phyloP scores from a whole-genome alignment of 23 tunicate species.

The Clavelina lepadiformis region DNA sequence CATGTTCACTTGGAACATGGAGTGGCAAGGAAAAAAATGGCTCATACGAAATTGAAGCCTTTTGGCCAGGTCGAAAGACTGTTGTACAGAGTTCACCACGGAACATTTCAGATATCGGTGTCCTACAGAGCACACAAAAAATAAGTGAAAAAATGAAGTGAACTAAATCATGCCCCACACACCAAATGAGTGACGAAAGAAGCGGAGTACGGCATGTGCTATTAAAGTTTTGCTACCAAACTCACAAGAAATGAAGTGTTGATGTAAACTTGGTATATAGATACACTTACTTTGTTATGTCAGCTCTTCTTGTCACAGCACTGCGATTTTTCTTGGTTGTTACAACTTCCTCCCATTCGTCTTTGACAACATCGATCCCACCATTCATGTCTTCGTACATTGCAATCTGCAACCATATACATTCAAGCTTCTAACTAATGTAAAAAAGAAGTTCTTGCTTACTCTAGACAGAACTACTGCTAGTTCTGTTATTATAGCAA shows the following conservation, averaged over 20 bases:
- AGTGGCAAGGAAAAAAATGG: slow-evolving; percentile 82
- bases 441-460: too few relatives aligned
- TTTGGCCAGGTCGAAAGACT: slow-evolving; percentile 69
- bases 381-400: slow-evolving; percentile 23
- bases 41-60: slow-evolving; percentile 56
- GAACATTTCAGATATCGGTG: slow-evolving; percentile 72
- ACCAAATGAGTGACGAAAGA: too few relatives aligned
- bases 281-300: slow-evolving; percentile 36
- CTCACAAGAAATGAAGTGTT: too few relatives aligned
- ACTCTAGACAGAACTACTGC: too few relatives aligned
- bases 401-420: too few relatives aligned
- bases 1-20: slow-evolving; percentile 46
- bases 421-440: too few relatives aligned
- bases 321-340: slow-evolving; percentile 67
- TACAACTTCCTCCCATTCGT: slow-evolving; percentile 90
- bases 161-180: too few relatives aligned
- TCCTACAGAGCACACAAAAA: slow-evolving; percentile 31
- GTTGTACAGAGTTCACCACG: slow-evolving; percentile 83
- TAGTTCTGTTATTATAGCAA: too few relatives aligned
- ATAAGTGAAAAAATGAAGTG: too few relatives aligned
- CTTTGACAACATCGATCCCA: slow-evolving; percentile 7
- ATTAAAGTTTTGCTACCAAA: too few relatives aligned
- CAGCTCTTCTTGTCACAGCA: slow-evolving; percentile 82
- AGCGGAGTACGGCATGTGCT: too few relatives aligned
- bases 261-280: too few relatives aligned